Evolutionary conservation across 2,797 vertebrate genomes (phyloP).

Genomic region (Lepilemur ruficaudatus): DNA sequence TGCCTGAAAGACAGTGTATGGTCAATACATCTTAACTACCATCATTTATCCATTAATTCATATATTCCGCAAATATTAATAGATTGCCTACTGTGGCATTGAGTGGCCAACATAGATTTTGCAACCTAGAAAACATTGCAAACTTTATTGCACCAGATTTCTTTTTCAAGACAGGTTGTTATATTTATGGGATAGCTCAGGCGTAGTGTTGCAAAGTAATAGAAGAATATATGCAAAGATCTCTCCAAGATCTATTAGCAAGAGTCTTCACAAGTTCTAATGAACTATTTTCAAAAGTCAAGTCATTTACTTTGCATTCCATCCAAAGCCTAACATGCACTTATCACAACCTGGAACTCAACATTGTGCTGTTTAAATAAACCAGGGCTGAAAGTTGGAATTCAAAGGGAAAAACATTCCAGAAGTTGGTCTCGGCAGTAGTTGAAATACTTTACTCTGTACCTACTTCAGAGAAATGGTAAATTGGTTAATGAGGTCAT

Average conservation of each 20-base stretch:
- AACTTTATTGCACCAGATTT: not conserved
- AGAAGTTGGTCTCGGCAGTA: slow-evolving; percentile 19
- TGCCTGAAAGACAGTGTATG: not conserved
- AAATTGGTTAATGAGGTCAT: slow-evolving; percentile 58
- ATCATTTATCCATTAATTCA: not conserved
- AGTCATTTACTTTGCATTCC: not conserved
- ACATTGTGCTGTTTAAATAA: not conserved
- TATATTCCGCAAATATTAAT: not conserved
- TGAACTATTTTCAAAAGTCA: slow-evolving; percentile 15
- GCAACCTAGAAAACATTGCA: not conserved
- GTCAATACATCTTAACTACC: not conserved
- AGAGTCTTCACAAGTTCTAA: not conserved
- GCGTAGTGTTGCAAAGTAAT: not conserved
- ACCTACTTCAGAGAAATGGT: slow-evolving; percentile 37
- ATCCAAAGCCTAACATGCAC: not conserved
- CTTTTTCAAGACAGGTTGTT: not conserved
- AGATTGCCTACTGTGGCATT: not conserved
- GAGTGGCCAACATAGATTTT: not conserved
- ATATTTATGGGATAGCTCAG: not conserved
- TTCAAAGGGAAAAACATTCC: slow-evolving; percentile 21
- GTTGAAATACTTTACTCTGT: slow-evolving; percentile 14
- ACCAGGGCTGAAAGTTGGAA: not conserved
- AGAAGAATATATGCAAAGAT: not conserved
- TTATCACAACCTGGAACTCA: not conserved
- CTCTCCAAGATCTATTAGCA: not conserved